phyloP scores from a whole-genome alignment of 30 jellyfish, hydroid and myxozoan species.

The Hydra vulgaris region DNA sequence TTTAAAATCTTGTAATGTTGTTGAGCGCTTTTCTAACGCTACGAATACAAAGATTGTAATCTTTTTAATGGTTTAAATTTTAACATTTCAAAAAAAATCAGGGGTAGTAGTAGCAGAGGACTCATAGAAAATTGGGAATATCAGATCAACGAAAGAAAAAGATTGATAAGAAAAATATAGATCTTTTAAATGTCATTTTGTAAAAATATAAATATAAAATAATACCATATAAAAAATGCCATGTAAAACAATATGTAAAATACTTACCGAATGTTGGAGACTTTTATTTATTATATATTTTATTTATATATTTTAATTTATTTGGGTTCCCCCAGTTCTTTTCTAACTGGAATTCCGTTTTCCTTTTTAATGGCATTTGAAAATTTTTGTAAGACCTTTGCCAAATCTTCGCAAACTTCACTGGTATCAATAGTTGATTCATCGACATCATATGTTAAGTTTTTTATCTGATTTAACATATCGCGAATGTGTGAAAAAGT shows the following conservation, averaged over 20 bases:
- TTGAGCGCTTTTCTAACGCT: background rate
- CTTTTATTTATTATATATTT: too few species aligned
- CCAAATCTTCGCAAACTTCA: background rate
- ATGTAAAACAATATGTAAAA: background rate
- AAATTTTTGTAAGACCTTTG: background rate
- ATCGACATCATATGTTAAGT: constrained; percentile 11
- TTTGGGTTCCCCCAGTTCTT: background rate
- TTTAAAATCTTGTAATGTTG: background rate
- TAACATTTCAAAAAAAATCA: too few species aligned
- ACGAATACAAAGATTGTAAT: background rate
- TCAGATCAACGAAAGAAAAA: background rate
- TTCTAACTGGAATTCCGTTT: background rate
- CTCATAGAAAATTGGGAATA: background rate
- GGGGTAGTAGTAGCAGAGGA: background rate
- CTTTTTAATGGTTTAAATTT: too few species aligned
- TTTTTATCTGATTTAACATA: background rate
- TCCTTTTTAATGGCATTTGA: background rate
- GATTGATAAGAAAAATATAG: background rate
- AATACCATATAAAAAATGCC: too few species aligned
- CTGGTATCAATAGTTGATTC: background rate
- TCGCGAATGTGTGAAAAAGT: background rate
- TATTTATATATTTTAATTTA: too few species aligned
- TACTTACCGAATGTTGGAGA: background rate
- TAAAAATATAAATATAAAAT: too few species aligned
- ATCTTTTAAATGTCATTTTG: background rate